These are phyloP conservation scores for Drosophila acutilabella DNA, from an alignment of 2,888 invertebrate species.

Conservation along the genomic window DNA sequence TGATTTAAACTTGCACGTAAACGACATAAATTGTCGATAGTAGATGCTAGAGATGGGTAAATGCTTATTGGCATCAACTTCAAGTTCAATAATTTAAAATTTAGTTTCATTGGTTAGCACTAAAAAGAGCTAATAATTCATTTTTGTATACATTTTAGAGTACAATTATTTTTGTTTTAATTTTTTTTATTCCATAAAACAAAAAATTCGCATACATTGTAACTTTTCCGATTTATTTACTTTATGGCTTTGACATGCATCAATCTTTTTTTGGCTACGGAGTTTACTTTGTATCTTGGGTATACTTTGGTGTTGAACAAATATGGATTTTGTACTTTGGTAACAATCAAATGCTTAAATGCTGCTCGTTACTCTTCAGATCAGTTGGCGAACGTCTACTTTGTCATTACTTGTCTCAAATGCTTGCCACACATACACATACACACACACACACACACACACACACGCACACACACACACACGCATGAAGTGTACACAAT, in stretches of 20 bases:
- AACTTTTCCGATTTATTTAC: conserved; percentile 4
- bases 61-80: no score
- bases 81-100: no score
- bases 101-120: no score
- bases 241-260: conserved; percentile 3
- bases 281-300: conserved; percentile 18
- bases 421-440: conserved; percentile 19
- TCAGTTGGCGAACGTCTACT: conserved; percentile 34
- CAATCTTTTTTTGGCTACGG: neutral
- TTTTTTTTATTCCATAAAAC: no score
- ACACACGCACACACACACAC: neutral
- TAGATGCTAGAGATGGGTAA: no score
- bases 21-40: no score
- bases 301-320: conserved; percentile 11
- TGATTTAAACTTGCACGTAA: no score
- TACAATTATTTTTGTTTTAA: no score
- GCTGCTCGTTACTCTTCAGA: conserved; percentile 37
- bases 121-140: no score
- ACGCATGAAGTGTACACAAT: conserved; percentile 3
- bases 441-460: neutral
- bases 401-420: conserved; percentile 35
- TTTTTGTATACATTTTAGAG: no score
- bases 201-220: neutral
- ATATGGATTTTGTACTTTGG: conserved; percentile 17
- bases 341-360: conserved; percentile 39